Evolutionary conservation across 2,797 vertebrate genomes (phyloP), one percentile per base, ranked within the genome.

Genomic region (Poeciliopsis turneri): DNA sequence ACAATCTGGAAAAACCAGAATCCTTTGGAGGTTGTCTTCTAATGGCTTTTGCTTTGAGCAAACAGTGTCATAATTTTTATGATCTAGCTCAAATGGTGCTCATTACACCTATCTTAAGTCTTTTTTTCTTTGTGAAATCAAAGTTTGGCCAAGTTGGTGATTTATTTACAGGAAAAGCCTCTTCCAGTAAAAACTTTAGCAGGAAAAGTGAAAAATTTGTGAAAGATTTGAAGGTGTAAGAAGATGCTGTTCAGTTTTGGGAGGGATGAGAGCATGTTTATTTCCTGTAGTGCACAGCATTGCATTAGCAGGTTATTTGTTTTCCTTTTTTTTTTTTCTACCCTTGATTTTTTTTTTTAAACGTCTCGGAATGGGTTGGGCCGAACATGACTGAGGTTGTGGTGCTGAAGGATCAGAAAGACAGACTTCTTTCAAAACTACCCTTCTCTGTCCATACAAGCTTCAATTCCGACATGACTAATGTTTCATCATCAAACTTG

Each of bases 401-500:
- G 12, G 41, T 43, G 39, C 43, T 45, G 20, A 69, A 7, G 47
- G 53, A 66, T 78, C 3, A 72, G 10, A 72, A 71, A 71, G 23
- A 28, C 57, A 16, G 23, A 20, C 28, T 57, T 9, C 72, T 89
- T 86, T 36, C 6, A 8, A 85, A 87, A 90, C 79, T 1, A 77
- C 0, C 49, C 81, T 83, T 86, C 81, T 78, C 43, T 76, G 80
- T 87, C 75, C 71, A 53, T 33, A 71, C 78, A 74, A 0, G 51
- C 78, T 49, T 79, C 6, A 10, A 1, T 86, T 86, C 78, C 79
- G 82, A 77, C 72, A 82, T 74, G 55, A 82, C 20, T 5, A 59
- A 70, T 46, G 7, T 39, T 8, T 69, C 41, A n/a, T 45, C 23
- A 15, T 69, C 25, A 12, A n/a, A 69, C 39, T n/a, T 45, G 39